These are phyloP conservation scores for Probosciger aterrimus DNA, from an alignment of 2,113 vertebrate genomes.

Conservation along the genomic window DNA sequence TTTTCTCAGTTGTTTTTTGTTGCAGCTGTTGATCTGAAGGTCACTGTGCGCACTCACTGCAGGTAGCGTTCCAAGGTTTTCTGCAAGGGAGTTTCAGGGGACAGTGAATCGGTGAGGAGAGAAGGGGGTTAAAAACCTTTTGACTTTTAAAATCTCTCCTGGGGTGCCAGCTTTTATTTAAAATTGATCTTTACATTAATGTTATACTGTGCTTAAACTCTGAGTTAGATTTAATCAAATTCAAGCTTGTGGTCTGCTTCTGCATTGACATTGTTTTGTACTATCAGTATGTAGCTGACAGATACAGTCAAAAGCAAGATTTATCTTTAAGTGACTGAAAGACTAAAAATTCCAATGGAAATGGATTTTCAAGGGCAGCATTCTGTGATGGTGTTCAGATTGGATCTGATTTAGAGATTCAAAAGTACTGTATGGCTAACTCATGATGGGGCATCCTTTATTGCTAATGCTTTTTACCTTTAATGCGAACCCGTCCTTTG, in stretches of 20 bases:
- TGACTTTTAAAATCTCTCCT: not conserved
- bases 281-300: not conserved
- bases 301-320: not conserved
- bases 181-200: not conserved
- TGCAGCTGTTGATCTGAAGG: not conserved
- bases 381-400: not conserved
- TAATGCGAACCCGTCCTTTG: not conserved
- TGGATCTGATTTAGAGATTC: not conserved
- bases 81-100: not conserved
- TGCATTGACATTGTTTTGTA: not conserved
- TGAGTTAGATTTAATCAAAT: not conserved
- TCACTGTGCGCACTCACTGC: not conserved
- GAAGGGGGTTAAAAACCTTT: not conserved
- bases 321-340: not conserved
- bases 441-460: not conserved
- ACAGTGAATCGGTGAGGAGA: not conserved
- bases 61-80: not conserved
- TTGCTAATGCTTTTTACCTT: not conserved
- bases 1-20: not conserved
- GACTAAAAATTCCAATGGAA: not conserved
- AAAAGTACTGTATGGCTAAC: not conserved
- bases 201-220: not conserved
- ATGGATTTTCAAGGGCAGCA: not conserved
- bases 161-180: not conserved
- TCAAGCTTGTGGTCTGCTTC: not conserved